A percentile compares a stretch with the other conserved stretches of the same genome.
phyloP scores from a whole-genome alignment of 1,140 invertebrate genomes.

The Bathynomus jamesi region DNA sequence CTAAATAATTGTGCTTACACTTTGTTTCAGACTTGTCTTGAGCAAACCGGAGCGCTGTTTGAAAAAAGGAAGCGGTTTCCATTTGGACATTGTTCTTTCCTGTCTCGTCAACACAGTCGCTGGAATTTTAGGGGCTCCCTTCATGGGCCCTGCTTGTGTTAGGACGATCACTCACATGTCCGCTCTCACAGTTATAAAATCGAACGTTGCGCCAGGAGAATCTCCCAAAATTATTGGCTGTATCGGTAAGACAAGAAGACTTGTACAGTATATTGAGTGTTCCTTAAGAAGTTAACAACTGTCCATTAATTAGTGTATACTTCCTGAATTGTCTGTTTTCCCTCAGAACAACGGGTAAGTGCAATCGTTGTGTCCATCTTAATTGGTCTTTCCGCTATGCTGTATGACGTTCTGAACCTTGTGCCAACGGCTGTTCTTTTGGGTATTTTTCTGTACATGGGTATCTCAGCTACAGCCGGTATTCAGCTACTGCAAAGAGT shows the following conservation, averaged over 20 bases:
- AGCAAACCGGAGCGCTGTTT: constrained; percentile 87
- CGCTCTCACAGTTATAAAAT: too few relatives aligned
- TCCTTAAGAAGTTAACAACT: background rate
- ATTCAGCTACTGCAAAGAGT: constrained; percentile 85
- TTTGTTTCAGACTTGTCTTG: constrained; percentile 79
- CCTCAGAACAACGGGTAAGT: constrained; percentile 66
- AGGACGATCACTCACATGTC: too few relatives aligned
- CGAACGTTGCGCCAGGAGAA: too few relatives aligned
- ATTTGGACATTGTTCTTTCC: too few relatives aligned
- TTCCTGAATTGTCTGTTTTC: too few relatives aligned
- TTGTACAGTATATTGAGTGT: constrained; percentile 36
- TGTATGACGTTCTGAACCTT: constrained; percentile 95
- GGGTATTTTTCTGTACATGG: too few relatives aligned
- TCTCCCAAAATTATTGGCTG: too few relatives aligned
- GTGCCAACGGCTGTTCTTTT: too few relatives aligned
- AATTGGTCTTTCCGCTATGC: constrained; percentile 73
- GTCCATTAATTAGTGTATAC: background rate
- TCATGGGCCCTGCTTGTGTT: constrained; percentile 89
- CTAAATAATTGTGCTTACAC: too few relatives aligned
- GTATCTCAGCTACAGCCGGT: constrained; percentile 81
- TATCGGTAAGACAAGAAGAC: constrained; percentile 64
- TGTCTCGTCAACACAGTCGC: constrained; percentile 67
- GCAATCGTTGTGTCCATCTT: constrained; percentile 64
- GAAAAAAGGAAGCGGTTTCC: too few relatives aligned
- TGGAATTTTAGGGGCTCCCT: constrained; percentile 79